Evolutionary conservation across 2,113 vertebrate genomes (phyloP), one percentile per base, ranked within the genome.

Genomic region (Madoqua kirkii): DNA sequence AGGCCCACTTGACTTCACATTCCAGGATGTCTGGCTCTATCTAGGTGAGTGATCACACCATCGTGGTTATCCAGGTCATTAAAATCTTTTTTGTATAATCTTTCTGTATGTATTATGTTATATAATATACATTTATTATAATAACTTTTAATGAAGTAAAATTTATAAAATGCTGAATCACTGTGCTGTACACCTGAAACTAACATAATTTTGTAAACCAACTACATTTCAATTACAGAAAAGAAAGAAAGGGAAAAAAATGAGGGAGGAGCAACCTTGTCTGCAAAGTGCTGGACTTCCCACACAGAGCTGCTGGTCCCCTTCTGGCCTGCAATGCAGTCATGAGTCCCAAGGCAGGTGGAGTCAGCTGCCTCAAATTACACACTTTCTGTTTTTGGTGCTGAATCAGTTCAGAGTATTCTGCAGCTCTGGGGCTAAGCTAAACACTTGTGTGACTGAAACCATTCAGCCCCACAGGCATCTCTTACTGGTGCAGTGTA

Each of bases 251-350:
- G 9, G 45, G 29, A 3, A 3, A 11, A 29, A 50, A 50, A 6
- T 0, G 1, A 4, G 1, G 33, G 12, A 83, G 79, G 29, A 7
- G 25, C 4, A 71, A 59, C 1, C 5, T 17, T 31, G 50, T 40
- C 19, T 25, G n/a, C 55, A 82, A 82, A 62, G 23, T 6, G 2
- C 6, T 21, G 45, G 31, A 17, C 29, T 57, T 86, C 40, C 50
- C 8, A 48, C 54, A 21, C 40, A 43, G 45, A 64, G 62, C 45
- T 3, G 5, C 15, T 19, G 33, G 52, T 3, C 79, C 12, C 23
- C 9, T 36, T 93, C 67, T 8, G 6, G 50, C 59, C 33, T 83
- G 6, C 3, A 27, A 76, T 45, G 19, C 74, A 87, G 76, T 82
- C 83, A 76, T 57, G 55, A 55, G 57, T 60, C 54, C 71, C 59